Evolutionary conservation across 2,888 invertebrate genomes (phyloP), one percentile per base, ranked within the genome.

Genomic region (Machimus rusticus): DNA sequence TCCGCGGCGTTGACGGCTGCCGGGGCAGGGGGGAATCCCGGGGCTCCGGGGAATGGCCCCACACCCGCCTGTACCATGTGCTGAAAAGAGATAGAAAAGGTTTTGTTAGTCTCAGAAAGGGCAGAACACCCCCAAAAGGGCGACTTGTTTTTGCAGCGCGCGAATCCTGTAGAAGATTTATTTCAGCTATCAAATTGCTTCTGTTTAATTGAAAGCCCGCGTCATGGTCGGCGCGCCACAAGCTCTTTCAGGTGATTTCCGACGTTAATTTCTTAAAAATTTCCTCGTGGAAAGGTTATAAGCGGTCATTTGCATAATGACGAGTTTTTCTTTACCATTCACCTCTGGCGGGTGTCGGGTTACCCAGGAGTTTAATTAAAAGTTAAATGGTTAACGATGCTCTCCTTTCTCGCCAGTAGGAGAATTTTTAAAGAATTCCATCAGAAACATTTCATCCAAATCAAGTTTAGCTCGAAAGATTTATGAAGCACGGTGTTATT

Each of bases 31-130:
- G 92, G 92, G 90, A 91, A 93, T 90, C 92, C 92, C 87, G 93
- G 92, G 89, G 92, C 91, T 90, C 92, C 92, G 81, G 91, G 92
- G 90, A 91, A 93, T 87, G 92, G 92, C 90, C 91, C 91, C 89
- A 92, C 92, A 89, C 92, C 92, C 89, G 93, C 91, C 89, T 92
- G 92, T 91, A 93, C 92, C 92, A 93, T 92, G 90, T 93, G 93
- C 93, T 93, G 90, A 89, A 88, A 85, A 85, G 77, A 88, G 37
- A 88, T 46, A 66, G 86, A 57, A 87, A 85, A 57, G n/a, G 5
- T 39, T 23, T 76, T 82, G 87, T 86, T 87, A 88, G 66, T 66
- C 9, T 9, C 28, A 12, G 66, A n/a, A 34, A 51, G 51, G 51
- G 19, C 16, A 6, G 5, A 51, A 19, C 66, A 66, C 66, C 66